Evolutionary conservation across 1,140 invertebrate species (phyloP).

Genomic region (Atta colombica): DNA sequence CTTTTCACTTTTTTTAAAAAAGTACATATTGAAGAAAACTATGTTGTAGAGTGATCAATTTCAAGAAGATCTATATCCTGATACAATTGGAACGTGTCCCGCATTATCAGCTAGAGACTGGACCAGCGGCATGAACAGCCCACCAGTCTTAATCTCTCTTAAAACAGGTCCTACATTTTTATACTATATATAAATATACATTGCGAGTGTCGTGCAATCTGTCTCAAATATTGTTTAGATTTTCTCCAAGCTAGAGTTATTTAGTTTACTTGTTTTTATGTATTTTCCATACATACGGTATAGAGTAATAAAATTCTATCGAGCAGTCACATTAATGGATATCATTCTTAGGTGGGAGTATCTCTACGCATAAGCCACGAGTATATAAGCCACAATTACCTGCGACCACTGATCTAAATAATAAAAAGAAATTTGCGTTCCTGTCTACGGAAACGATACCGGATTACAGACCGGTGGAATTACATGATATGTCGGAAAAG

Average conservation of each 20-base stretch:
- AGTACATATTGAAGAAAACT: not conserved
- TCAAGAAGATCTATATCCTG: conserved; percentile 97
- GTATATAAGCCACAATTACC: conserved; percentile 87
- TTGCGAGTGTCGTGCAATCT: not conserved
- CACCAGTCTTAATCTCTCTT: conserved; percentile 94
- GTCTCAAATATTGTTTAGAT: not conserved
- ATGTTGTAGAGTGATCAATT: conserved; percentile 90
- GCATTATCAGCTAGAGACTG: conserved; percentile 95
- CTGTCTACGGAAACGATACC: conserved; percentile 93
- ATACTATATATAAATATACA: not conserved
- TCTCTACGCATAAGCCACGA: conserved; percentile 91
- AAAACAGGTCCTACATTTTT: conserved; percentile 88
- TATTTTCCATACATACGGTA: not conserved
- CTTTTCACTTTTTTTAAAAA: not conserved
- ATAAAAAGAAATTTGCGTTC: conserved; percentile 94
- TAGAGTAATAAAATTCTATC: not conserved
- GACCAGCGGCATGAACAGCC: conserved; percentile 93
- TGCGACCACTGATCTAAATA: conserved; percentile 90
- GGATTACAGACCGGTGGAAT: conserved; percentile 92
- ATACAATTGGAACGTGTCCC: conserved; percentile 94
- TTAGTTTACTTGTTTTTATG: not conserved
- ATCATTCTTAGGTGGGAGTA: conserved; percentile 87
- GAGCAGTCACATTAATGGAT: not conserved
- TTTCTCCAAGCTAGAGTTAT: not conserved
- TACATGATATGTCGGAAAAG: conserved; percentile 88